Base-by-base conservation (phyloP, 37 sponge, comb jelly and placozoan genomes). In the Theonella swinhoei region DNA sequence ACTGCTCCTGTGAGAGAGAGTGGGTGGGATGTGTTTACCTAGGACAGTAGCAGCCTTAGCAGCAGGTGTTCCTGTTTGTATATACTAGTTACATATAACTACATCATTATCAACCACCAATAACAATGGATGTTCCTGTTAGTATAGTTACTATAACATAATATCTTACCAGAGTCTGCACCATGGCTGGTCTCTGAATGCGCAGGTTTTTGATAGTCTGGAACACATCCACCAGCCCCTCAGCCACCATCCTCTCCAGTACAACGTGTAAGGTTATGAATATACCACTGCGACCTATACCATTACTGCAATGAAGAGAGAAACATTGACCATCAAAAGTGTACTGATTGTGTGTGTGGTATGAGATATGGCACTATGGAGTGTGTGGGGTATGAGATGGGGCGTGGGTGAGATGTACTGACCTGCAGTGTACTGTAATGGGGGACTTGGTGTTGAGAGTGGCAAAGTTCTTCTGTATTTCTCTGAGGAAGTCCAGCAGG, bases 181-280 rank as follows among this genome's bases (percentile, higher is more conserved):
- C 99, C 95, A 96, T 94, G 79, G 93, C 95, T 34, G 96, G 91
- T 74, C 99, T 89, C 83, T 98, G 99, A 19, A 90, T 89, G 0
- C 99, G 78, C 62, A 96, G 78, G 70, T 77, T 90, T 74, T 94
- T 96, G 61, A 95, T 91, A 54, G 99, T 94, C 68, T 94, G 95
- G 83, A 96, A 98, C 39, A 98, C 87, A 79, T 98, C 96, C 34
- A 92, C 88, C 30, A 90, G 43, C 41, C 94, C 91, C 62, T 98
- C 99, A 0, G 80, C 73, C 32, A 70, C 34, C 80, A 94, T 81
- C 39, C 96, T 62, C 79, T 95, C 94, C 85, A 98, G 62, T 19
- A 94, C 71, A 26, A 89, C 90, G 74, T 83, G 87, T 32, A 98
- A 74, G 9, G 94, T 90, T 32, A 95, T 73, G 75, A 98, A 98